Evolutionary conservation across 2,113 vertebrate species (phyloP).

Genomic region (Motacilla tschutschensis): DNA sequence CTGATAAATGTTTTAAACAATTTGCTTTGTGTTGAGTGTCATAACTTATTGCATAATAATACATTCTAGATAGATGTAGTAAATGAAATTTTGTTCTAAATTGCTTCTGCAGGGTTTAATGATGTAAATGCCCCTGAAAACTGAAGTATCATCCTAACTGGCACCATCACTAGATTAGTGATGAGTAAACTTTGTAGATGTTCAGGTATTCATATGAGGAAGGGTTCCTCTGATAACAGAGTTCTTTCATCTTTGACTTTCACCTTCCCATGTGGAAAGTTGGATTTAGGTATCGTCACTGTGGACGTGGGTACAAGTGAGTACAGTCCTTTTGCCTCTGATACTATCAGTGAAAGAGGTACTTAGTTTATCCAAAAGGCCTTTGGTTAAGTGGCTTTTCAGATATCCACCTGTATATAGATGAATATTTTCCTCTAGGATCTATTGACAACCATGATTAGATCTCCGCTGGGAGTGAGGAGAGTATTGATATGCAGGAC

Average conservation of each 20-base stretch:
- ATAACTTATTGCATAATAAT: background rate
- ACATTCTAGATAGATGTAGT: background rate
- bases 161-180: background rate
- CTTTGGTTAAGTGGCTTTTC: background rate
- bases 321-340: background rate
- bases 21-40: background rate
- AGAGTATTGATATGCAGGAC: background rate
- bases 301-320: fast-evolving
- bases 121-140: background rate
- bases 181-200: background rate
- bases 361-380: background rate
- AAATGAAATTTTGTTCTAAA: background rate
- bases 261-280: background rate
- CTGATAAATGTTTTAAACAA: background rate
- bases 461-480: background rate
- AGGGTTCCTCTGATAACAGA: background rate
- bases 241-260: background rate
- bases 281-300: background rate
- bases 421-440: background rate
- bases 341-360: background rate
- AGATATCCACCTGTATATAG: background rate
- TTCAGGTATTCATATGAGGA: background rate
- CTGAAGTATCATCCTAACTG: background rate
- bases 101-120: background rate
- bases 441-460: background rate